Evolutionary conservation across 2,888 invertebrate genomes (phyloP).

Genomic region (Luperina nickerlii): DNA sequence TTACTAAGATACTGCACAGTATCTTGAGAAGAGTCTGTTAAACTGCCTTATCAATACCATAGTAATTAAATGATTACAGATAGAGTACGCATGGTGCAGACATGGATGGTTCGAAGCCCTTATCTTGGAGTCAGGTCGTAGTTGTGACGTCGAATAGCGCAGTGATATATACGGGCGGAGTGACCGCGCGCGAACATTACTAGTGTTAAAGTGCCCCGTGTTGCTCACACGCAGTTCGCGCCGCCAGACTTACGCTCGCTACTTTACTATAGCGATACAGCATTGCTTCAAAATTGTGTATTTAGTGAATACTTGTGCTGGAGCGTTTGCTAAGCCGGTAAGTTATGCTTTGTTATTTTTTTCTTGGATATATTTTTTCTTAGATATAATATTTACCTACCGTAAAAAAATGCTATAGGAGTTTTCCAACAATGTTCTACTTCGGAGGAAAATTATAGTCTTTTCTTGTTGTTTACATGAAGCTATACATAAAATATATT

Average conservation of each 20-base stretch:
- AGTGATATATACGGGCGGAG: constrained; percentile 82
- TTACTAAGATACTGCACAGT: background rate
- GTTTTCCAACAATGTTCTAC: background rate
- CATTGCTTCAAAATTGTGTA: constrained; percentile 74
- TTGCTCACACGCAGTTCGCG: constrained; percentile 78
- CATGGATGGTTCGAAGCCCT: constrained; percentile 73
- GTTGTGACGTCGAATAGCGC: constrained; percentile 80
- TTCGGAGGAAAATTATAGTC: background rate
- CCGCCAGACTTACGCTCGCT: constrained; percentile 69
- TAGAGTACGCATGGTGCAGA: constrained; percentile 73
- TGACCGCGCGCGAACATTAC: constrained; percentile 86
- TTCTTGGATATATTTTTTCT: constrained; percentile 6
- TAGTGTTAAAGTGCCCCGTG: constrained; percentile 80
- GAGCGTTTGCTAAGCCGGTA: constrained; percentile 73
- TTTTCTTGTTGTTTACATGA: constrained; percentile 7
- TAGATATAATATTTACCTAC: background rate
- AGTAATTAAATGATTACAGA: constrained; percentile 49
- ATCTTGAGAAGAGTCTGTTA: background rate
- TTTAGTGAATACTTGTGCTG: constrained; percentile 78
- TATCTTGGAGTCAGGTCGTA: constrained; percentile 68
- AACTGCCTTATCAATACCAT: constrained; percentile 30
- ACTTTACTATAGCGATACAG: constrained; percentile 55
- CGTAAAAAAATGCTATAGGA: background rate
- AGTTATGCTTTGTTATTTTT: constrained; percentile 61
- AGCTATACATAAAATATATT: background rate